Evolutionary conservation across 2,797 vertebrate species (phyloP), one percentile per base, ranked within the genome.

Genomic region (Darevskia nairensis): DNA sequence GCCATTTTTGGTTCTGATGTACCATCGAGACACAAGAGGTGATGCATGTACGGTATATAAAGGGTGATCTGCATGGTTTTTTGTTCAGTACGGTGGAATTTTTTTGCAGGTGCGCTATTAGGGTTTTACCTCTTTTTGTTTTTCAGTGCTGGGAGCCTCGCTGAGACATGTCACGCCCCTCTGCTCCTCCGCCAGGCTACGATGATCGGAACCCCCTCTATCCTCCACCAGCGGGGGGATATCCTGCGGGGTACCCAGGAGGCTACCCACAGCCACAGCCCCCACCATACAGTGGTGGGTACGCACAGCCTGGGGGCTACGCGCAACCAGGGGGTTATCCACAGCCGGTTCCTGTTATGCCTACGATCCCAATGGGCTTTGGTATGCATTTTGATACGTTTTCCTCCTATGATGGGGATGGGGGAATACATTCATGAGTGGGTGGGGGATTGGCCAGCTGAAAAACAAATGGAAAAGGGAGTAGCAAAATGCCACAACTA

Each of bases 131-230:
- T 93, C 21, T 92, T 44, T 44, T 75, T n/a, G 78, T 44, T 79
- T 46, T 94, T n/a, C 89, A 96, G 94, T 90, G 69, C n/a, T 32
- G 7, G 32, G 79, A 94, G 87, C 69, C 27, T 0, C 86, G 41
- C 25, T 19, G 92, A 95, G 10, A 10, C 4, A 88, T 98, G 95
- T 97, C 97, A 0, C 97, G 97, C 88, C 95, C 94, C 50, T 97
- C 95, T 0, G 96, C 96, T 4, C 98, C 99, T 0, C 98, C 98
- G 1, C 50, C 50, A 0, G 88, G 96, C 0, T 99, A 99, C 1
- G 98, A 99, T 64, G 98, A 98, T 90, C 94, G 90, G 23, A 97
- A 98, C 4, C 96, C 98, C 0, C 92, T 98, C 2, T 96, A 97
- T 68, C 96, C 95, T 0, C 66, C 96, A 0, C 90, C 96, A 93